These are phyloP conservation scores for Epizoanthus scotinus DNA, from an alignment of 92 coral and sea anemone genomes.

Conservation along the genomic window DNA sequence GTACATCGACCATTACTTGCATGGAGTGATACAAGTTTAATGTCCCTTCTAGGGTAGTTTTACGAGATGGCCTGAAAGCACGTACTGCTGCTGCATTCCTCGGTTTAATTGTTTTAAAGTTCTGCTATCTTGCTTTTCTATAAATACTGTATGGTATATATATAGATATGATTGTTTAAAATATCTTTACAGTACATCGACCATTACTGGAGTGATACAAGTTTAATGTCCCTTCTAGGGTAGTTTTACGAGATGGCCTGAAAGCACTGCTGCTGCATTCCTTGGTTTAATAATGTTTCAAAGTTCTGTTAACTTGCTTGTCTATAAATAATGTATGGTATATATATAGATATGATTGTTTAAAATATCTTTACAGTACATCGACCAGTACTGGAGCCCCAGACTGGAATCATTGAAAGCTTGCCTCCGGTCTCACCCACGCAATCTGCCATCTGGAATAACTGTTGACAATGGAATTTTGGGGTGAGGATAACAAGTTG, in stretches of 20 bases:
- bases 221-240: too few species aligned
- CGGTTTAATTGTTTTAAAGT: too few species aligned
- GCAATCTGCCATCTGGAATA: constrained; percentile 84
- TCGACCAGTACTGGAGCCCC: constrained; percentile 90
- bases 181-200: constrained; percentile 61
- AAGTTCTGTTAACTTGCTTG: not conserved
- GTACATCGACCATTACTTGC: constrained; percentile 83
- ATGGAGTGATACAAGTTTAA: too few species aligned
- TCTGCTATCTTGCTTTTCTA: too few species aligned
- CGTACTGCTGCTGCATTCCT: too few species aligned
- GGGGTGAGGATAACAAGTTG: constrained; percentile 61
- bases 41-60: too few species aligned
- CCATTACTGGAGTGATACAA: constrained; percentile 93
- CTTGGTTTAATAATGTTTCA: too few species aligned
- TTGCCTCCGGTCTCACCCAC: constrained; percentile 91
- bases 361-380: constrained; percentile 51
- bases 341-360: not conserved
- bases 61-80: too few species aligned
- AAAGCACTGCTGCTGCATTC: too few species aligned
- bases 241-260: too few species aligned
- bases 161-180: too few species aligned
- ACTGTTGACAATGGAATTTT: constrained; percentile 85
- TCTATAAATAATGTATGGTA: not conserved
- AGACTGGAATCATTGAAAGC: constrained; percentile 74
- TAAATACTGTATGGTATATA: too few species aligned